These are phyloP conservation scores for Drosophila neonasuta DNA, from an alignment of 2,888 invertebrate genomes.

Conservation along the genomic window DNA sequence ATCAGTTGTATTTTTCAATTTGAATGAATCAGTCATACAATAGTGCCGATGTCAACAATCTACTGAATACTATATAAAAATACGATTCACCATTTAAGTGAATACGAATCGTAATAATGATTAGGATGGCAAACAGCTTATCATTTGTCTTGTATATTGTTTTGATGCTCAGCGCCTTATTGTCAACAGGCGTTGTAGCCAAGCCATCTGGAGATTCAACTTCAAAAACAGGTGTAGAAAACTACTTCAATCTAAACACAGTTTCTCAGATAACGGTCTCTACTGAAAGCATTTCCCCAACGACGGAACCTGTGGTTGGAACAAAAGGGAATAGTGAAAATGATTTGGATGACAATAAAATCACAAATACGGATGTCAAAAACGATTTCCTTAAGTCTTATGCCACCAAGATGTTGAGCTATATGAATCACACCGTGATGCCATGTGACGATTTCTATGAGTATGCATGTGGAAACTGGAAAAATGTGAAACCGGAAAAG, in stretches of 20 bases:
- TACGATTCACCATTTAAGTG: conserved; percentile 9
- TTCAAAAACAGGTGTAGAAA: neutral
- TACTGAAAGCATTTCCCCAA: neutral
- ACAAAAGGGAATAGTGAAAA: neutral
- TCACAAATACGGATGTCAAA: conserved; percentile 42
- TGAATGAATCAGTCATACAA: conserved; percentile 44
- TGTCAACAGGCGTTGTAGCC: conserved; percentile 27
- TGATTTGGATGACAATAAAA: conserved; percentile 26
- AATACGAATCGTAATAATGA: neutral
- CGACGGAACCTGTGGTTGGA: neutral
- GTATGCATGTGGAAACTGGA: conserved; percentile 80
- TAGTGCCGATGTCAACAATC: conserved; percentile 20
- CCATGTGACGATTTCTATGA: conserved; percentile 81
- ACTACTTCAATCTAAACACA: neutral
- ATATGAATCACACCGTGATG: conserved; percentile 74
- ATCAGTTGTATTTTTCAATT: conserved; percentile 52
- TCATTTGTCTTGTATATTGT: conserved; percentile 13
- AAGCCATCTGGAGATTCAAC: conserved; percentile 29
- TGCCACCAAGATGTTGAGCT: conserved; percentile 70
- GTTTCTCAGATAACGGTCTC: neutral
- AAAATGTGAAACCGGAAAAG: conserved; percentile 59
- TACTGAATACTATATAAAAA: conserved; percentile 5
- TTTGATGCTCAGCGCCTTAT: conserved; percentile 26
- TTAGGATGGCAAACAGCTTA: conserved; percentile 5
- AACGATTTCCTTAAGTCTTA: conserved; percentile 61